Evolutionary conservation across 2,113 vertebrate species (phyloP), one percentile per base, ranked within the genome.

Genomic region (Lontra canadensis): DNA sequence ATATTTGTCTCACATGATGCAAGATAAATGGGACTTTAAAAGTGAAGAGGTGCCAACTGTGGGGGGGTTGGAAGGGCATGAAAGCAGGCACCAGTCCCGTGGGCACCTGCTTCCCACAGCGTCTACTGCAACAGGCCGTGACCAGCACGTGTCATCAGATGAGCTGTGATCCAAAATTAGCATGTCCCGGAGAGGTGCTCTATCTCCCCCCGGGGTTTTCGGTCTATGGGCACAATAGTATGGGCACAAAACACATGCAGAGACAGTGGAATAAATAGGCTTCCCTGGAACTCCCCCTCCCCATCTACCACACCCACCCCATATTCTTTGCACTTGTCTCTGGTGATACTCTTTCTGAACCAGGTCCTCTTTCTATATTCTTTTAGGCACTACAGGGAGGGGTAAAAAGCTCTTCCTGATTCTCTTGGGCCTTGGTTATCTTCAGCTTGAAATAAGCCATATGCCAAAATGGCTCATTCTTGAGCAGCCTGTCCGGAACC

Each of bases 1-100:
- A 95, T 92, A 97, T 98, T 95, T 78, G 74, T 94, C 76, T 96
- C 85, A 85, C 90, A 94, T 96, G 94, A 97, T 96, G 97, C 69
- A 85, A 95, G 44, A 88, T 55, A 84, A 92, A 49, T 93, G 57
- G 74, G 67, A 76, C 94, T 95, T 92, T 95, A 81, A 96, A 94
- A 78, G 89, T 61, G 89, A 78, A 65, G 36, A 76, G 95, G 71
- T 67, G 73, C 83, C 47, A n/a, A 36, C 26, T 47, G n/a, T 0
- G 0, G 29, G 26, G 49, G 47, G 20, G 1, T 4, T 6, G 13
- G 12, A 12, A 14, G 13, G 39, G 39, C 31, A 52, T 2, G 3
- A 3, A 61, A 31, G 67, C 29, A 52, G 13, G 47, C 18, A 29
- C 47, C 52, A 7, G 88, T 36, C 18, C 8, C 0, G 18, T 1